These are phyloP conservation scores for Balearica regulorum DNA, from an alignment of 2,797 vertebrate genomes.

Conservation along the genomic window DNA sequence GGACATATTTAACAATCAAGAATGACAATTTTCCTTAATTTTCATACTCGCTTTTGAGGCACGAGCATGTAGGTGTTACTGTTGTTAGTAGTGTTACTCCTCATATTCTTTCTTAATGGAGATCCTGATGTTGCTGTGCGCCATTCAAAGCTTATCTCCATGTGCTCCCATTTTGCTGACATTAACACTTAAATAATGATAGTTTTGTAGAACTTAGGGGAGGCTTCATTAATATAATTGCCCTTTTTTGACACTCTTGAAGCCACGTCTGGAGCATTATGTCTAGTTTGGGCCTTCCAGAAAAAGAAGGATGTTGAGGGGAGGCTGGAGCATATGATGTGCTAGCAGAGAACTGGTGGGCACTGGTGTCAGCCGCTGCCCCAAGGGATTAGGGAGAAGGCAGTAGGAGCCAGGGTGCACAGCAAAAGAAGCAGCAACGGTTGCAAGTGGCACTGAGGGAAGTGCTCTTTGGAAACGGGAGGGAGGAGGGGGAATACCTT, in stretches of 20 bases:
- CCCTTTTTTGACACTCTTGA: neutral
- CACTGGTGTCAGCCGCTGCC: neutral
- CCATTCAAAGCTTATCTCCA: neutral
- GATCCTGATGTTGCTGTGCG: neutral
- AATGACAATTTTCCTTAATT: neutral
- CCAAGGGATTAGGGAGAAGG: too few relatives aligned
- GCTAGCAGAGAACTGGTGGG: neutral
- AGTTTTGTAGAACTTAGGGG: neutral
- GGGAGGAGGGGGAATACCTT: neutral
- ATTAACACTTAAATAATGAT: neutral
- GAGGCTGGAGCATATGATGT: neutral
- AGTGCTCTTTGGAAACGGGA: rapidly evolving
- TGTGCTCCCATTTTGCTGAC: neutral
- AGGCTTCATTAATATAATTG: neutral
- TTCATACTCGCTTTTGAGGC: neutral
- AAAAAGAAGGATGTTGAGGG: neutral
- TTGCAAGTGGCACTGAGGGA: neutral
- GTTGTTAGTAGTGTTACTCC: neutral
- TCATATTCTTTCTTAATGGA: neutral
- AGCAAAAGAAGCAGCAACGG: neutral
- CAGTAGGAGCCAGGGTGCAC: neutral
- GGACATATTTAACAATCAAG: neutral
- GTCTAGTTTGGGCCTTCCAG: neutral
- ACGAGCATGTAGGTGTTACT: neutral
- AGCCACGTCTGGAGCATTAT: neutral